These are phyloP conservation scores for Chromoteleia sp. DNA, from an alignment of 2,888 invertebrate species.

Conservation along the genomic window DNA sequence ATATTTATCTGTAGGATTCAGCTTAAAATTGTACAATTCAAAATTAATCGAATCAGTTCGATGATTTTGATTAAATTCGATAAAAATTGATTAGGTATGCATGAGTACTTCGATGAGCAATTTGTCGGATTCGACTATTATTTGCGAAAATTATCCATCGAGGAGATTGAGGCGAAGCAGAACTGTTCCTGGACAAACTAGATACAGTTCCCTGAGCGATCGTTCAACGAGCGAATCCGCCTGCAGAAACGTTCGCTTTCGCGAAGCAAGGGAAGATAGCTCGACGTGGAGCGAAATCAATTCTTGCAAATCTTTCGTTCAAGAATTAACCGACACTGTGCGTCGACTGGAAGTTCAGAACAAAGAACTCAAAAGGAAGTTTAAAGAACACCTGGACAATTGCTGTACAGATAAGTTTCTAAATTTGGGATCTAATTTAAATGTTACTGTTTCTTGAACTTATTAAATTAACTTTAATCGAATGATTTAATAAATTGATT, in stretches of 20 bases:
- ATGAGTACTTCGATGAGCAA: slow-evolving; percentile 27
- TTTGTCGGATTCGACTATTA: slow-evolving; percentile 27
- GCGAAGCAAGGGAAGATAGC: neutral
- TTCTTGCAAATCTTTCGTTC: slow-evolving; percentile 8
- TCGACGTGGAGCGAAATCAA: slow-evolving; percentile 13
- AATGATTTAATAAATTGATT: too few species aligned
- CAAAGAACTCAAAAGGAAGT: slow-evolving; percentile 24
- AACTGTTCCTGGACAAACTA: neutral
- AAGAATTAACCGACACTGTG: slow-evolving; percentile 21
- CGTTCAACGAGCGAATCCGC: slow-evolving; percentile 21
- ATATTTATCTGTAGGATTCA: too few species aligned
- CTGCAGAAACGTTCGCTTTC: slow-evolving; percentile 8
- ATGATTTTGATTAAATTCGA: too few species aligned
- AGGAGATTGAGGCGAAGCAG: neutral
- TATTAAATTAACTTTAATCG: neutral
- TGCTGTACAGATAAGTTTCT: slow-evolving; percentile 36
- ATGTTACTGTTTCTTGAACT: neutral
- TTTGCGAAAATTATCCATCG: neutral
- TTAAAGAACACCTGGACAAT: slow-evolving; percentile 33
- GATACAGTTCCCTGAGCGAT: slow-evolving; percentile 1
- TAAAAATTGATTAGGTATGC: too few species aligned
- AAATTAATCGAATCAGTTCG: too few species aligned
- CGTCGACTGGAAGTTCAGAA: slow-evolving; percentile 14
- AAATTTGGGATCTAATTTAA: neutral
- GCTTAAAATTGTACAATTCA: too few species aligned